Percentiles rank a stretch among this genome's conserved stretches.
Evolutionary conservation across 2,113 vertebrate genomes (phyloP).

Genomic region (Paramormyrops kingsleyae): DNA sequence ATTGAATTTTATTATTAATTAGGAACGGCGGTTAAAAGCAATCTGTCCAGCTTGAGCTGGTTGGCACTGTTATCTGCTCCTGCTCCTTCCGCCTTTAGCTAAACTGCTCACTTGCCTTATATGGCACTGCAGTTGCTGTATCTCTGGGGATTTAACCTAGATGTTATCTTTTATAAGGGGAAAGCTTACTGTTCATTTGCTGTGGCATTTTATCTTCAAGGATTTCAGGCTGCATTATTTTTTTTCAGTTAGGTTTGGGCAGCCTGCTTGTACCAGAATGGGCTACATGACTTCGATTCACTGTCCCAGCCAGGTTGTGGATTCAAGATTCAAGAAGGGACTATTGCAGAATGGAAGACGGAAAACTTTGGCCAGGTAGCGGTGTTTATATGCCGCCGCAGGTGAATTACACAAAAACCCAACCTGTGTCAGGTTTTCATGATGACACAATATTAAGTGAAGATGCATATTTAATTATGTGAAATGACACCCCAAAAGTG

Average conservation of each 20-base stretch:
- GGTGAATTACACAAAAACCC: background rate
- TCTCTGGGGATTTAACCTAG: background rate
- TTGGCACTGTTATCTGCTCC: background rate
- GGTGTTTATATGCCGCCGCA: background rate
- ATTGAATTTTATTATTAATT: background rate
- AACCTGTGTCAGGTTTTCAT: background rate
- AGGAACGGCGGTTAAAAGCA: background rate
- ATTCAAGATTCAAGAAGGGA: background rate
- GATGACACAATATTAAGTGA: background rate
- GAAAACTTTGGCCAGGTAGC: background rate
- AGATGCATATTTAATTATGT: background rate
- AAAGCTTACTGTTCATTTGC: background rate
- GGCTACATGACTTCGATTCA: background rate
- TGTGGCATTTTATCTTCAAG: background rate
- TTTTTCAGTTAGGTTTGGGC: background rate
- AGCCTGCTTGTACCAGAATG: background rate
- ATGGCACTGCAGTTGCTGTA: constrained; percentile 2
- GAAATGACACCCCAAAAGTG: background rate
- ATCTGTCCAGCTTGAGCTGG: background rate
- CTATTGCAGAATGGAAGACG: background rate
- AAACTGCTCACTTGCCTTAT: background rate
- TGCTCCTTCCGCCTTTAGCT: background rate
- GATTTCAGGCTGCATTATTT: background rate
- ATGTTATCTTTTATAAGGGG: background rate
- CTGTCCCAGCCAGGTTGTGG: background rate